Base-by-base conservation (phyloP, 2,888 invertebrate genomes). In the Anarsia innoxiella region DNA sequence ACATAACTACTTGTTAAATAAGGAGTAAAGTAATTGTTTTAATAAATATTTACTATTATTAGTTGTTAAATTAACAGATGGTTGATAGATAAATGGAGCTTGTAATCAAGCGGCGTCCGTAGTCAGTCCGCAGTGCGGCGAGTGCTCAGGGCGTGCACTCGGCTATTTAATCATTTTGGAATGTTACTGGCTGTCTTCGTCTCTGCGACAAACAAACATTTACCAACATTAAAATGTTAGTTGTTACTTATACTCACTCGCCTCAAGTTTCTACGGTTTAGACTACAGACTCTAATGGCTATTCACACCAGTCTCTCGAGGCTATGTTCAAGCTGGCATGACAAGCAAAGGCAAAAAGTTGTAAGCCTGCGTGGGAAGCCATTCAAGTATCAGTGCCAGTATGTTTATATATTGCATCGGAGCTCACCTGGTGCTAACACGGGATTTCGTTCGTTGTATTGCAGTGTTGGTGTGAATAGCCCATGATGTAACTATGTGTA, bases 151-250 rank as follows among this genome's bases (percentile, higher is more conserved):
- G 32, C 37, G 47, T 42, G 41, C 46, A 44, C 48, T 46, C 36
- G 36, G 47, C 37, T 29, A 45, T 35, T 64, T 66, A 60, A 76
- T 80, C 79, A 80, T 80, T 82, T 80, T 74, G 80, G 79, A 78
- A 82, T 79, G 77, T 78, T 82, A 78, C 75, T 69, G 59, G 79
- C 56, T 45, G 78, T 79, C 82, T 82, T 82, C 78, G 74, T 76
- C 66, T 82, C 82, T 80, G 82, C 60, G 59, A 76, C 77, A 82
- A 79, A 80, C 73, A 80, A 79, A 77, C 63, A 70, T 68, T 69
- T 68, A 65, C 53, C 55, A 59, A 47, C 45, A 60, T 74, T 69
- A 73, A 68, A 63, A 73, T 67, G 66, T 71, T 68, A 69, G 66
- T 68, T 59, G 53, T 27, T 23, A 5, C n/a, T 23, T 32, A n/a